Base-by-base conservation (phyloP, 2,888 invertebrate genomes). In the Eupithecia pulchellata region DNA sequence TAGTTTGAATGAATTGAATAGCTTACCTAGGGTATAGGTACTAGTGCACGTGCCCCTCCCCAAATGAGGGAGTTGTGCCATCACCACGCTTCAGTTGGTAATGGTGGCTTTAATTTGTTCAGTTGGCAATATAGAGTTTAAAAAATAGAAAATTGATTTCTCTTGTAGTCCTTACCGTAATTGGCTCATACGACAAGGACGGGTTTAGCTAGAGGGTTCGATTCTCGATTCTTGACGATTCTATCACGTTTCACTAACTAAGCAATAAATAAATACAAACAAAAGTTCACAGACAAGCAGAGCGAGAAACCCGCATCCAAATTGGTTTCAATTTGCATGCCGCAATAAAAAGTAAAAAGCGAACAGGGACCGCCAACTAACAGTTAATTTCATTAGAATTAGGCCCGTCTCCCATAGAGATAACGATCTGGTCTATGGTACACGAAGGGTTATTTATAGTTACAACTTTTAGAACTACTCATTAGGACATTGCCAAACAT, bases 351-450 rank as follows among this genome's bases (percentile, higher is more conserved):
- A 69, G 63, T 52, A 52, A 52, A 52, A 69, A 58, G 11, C 20
- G 64, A 72, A 64, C 39, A 30, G 58, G 62, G 60, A 67, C 66
- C 64, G 64, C 64, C 64, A 66, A 69, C 69, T 61, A 69, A 64
- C 69, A 66, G 69, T 72, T 69, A 72, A 72, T 72, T 72, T 57
- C 69, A 69, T 66, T 72, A 47, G 63, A 72, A 77, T 75, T 76
- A 78, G 72, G 69, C 57, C 57, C 25, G 55, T 17, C 29, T 29
- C 57, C 57, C 57, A 57, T 8, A 2, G 57, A 57, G 29, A 57
- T 29, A 57, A 14, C 4, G 27, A 30, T 29, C n/a, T 30, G 34
- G n/a, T 60, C 30, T 55, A 55, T 55, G 25, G 14, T 27, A 55
- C 1, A 25, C 55, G 27, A 29, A 52, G 25, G 0, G 52, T 25